Percentiles rank a stretch among this genome's conserved stretches.
These are phyloP conservation scores for Odocoileus hemionus DNA, from an alignment of 2,113 vertebrate species.

Conservation along the genomic window DNA sequence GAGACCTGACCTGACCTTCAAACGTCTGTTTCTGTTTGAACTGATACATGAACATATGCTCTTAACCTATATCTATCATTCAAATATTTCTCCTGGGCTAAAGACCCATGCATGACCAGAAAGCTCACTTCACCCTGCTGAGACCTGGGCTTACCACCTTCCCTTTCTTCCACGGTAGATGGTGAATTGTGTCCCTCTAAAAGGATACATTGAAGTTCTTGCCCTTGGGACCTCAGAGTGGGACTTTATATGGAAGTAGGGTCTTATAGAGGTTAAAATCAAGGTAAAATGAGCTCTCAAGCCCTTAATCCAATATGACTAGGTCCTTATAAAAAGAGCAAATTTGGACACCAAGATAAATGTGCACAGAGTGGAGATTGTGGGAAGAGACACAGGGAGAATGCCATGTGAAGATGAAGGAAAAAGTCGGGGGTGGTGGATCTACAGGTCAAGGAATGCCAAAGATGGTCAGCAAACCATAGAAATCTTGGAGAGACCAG, in stretches of 20 bases:
- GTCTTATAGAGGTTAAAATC: neutral
- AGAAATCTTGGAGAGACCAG: neutral
- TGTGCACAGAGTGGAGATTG: neutral
- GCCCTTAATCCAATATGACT: neutral
- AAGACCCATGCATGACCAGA: neutral
- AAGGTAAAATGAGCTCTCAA: neutral
- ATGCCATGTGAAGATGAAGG: neutral
- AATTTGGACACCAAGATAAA: neutral
- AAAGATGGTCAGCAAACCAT: no score
- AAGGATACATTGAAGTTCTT: neutral
- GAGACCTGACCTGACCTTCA: neutral
- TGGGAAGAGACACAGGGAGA: neutral
- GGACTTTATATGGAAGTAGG: neutral
- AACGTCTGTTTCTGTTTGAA: neutral
- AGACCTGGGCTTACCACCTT: neutral
- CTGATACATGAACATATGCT: neutral
- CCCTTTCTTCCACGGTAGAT: neutral
- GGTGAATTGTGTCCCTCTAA: neutral
- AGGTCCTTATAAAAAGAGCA: neutral
- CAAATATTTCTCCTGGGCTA: neutral
- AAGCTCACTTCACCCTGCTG: neutral
- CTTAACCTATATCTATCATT: neutral
- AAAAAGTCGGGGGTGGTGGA: neutral
- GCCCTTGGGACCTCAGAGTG: neutral
- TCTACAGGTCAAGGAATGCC: neutral